Conservation (phyloP, 2,888 invertebrate genomes). For the Anoncus sp. region DNA sequence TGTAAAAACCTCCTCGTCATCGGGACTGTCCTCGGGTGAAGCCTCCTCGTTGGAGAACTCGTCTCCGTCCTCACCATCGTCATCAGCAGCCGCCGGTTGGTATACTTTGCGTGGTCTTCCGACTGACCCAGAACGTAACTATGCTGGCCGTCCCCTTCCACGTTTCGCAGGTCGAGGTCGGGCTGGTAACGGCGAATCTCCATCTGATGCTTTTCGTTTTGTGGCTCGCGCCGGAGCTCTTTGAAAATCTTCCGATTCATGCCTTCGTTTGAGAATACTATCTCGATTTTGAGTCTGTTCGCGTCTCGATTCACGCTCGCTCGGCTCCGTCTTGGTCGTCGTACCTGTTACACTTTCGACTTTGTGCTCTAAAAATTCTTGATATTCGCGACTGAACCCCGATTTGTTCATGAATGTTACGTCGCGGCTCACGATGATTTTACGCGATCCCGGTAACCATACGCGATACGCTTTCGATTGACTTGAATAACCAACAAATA, state of each 20-base stretch:
- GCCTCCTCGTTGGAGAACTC: not conserved
- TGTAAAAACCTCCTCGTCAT: not conserved
- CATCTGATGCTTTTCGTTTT: not conserved
- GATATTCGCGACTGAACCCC: slow-evolving; percentile 24
- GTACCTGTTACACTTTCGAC: not conserved
- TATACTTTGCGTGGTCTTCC: slow-evolving; percentile 50
- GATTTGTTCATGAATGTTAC: slow-evolving; percentile 33
- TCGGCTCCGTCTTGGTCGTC: not conserved
- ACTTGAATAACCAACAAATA: slow-evolving; percentile 48
- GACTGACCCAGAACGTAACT: slow-evolving; percentile 39
- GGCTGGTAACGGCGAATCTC: not conserved
- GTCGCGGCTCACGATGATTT: slow-evolving; percentile 28
- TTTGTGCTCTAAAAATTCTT: not conserved
- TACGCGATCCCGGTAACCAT: slow-evolving; percentile 9
- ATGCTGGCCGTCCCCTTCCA: slow-evolving; percentile 40
- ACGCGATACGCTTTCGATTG: slow-evolving; percentile 54
- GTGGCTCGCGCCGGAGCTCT: not conserved
- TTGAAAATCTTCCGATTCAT: not conserved
- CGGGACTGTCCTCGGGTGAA: not conserved
- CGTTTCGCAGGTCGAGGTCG: slow-evolving; percentile 14
- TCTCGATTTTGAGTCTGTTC: not conserved
- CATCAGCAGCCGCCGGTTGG: not conserved
- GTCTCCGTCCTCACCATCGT: not conserved
- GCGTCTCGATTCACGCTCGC: not conserved
- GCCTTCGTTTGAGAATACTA: not conserved